Percentiles rank a stretch among this genome's conserved stretches.
Evolutionary conservation across 2,113 vertebrate genomes (phyloP).

Genomic region (Colistium nudipinnis): DNA sequence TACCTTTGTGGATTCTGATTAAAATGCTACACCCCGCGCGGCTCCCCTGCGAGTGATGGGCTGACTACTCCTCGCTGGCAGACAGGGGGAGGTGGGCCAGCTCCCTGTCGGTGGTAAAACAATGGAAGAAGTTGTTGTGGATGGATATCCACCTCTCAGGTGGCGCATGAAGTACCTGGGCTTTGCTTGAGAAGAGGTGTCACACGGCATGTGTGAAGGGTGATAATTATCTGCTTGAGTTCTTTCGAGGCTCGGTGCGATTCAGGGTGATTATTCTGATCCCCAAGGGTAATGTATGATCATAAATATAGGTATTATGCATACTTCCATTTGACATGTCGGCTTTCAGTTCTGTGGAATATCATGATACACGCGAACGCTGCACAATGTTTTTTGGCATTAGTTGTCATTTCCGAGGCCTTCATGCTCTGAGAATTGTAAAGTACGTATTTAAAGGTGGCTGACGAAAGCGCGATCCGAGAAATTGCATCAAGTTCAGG

Average conservation of each 20-base stretch:
- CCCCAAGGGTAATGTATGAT: too few species aligned
- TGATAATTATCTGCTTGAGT: slow-evolving; percentile 76
- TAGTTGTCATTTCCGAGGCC: not conserved
- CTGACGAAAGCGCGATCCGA: slow-evolving; percentile 6
- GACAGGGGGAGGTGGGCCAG: not conserved
- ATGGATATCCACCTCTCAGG: slow-evolving; percentile 39
- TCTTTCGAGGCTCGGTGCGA: slow-evolving; percentile 62
- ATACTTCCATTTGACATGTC: slow-evolving; percentile 59
- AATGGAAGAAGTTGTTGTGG: slow-evolving; percentile 38
- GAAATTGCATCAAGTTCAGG: slow-evolving; percentile 21
- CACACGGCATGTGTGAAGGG: slow-evolving; percentile 51
- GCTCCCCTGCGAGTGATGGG: slow-evolving; percentile 26
- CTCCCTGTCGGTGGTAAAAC: slow-evolving; percentile 26
- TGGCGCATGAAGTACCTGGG: slow-evolving; percentile 33
- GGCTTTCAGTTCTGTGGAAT: slow-evolving; percentile 36
- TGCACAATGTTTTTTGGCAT: slow-evolving; percentile 28
- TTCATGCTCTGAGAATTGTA: slow-evolving; percentile 8
- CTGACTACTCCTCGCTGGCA: slow-evolving; percentile 42
- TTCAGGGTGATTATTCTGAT: slow-evolving; percentile 66
- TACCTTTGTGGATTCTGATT: slow-evolving; percentile 33
- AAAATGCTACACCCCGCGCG: slow-evolving; percentile 3
- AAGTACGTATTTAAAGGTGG: not conserved
- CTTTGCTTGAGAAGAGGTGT: slow-evolving; percentile 52
- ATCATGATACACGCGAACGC: slow-evolving; percentile 36
- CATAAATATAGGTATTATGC: slow-evolving; percentile 64